Base-by-base conservation (phyloP, 2,888 invertebrate species). In the Gymnoscelis rufifasciata region DNA sequence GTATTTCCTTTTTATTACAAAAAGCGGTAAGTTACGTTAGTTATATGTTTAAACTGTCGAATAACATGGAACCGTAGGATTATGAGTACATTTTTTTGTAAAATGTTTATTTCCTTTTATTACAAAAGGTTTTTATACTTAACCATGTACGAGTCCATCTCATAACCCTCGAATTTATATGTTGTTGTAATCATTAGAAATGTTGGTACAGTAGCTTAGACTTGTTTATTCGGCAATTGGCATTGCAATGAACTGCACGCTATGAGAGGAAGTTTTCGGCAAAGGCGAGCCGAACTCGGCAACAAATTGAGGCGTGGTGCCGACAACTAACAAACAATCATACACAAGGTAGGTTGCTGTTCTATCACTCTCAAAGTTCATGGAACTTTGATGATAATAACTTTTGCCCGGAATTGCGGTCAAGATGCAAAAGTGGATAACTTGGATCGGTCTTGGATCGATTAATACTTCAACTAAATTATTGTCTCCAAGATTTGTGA, bases 181-280 rank as follows among this genome's bases (percentile, higher is more conserved):
- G 19, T 19, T 5, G 19, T 19, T 19, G 19, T 5, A 19, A 19
- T 19, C 19, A 19, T 19, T 3, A n/a, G 30, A 30, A 33, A 14
- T 81, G 81, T 71, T 58, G 65, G 60, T 73, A 74, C 73, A 71
- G 69, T 68, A 66, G 65, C 66, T 68, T 71, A 69, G 69, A 68
- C 68, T 54, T 68, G 57, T 82, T 84, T 84, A 79, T 81, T 75
- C 76, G 74, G 78, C 80, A 83, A 82, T 83, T 78, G 82, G 75
- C 70, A 70, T 74, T 69, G 74, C 76, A 75, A 79, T 78, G 79
- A 78, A 76, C 78, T 68, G 62, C 65, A 65, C 67, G 67, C 54
- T 59, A 62, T 64, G 65, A 55, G 68, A 74, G 65, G 66, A 77
- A 80, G 71, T 81, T 81, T 68, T 47, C 64, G 60, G 70, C 73